Base-by-base conservation (phyloP, 2,797 vertebrate genomes). In the Crocodylus rhombifer region DNA sequence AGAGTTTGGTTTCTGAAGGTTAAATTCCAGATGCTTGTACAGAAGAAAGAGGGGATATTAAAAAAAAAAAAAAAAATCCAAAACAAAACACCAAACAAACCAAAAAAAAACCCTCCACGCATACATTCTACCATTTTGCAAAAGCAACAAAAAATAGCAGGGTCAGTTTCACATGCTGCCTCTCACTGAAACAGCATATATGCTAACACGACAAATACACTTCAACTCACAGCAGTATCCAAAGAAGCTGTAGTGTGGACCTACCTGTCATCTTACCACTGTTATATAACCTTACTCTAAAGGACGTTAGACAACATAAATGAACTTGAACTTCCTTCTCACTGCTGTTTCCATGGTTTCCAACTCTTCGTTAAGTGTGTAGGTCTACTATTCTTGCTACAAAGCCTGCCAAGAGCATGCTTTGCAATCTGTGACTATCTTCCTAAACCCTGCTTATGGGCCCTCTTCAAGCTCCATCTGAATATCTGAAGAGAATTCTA, bases 11-110 rank as follows among this genome's bases (percentile, higher is more conserved):
- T 71, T 42, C 12, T 36, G 33, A 15, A 8, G 4, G 51, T 82
- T 65, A 74, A 94, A 87, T 81, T 65, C 84, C 65, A 92, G 16
- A 78, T 3, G 1, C 57, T 94, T 82, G 21, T 64, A 91, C 64
- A 42, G 57, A 84, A 14, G 60, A 36, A 77, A 7, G 1, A 9
- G 91, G 69, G 89, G 6, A 30, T 20, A 30, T 33, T 67, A 17
- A 17, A 8, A 30, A 30, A 21, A 13, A 5, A n/a, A n/a, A n/a
- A 30, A 42, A 42, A 42, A 51, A 51, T 51, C 42, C 42, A 51
- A 51, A 51, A 42, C 42, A 42, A 42, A 42, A 11, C 42, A 51
- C 3, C 42, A 51, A 11, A 51, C 42, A 9, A 11, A 51, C 42
- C 25, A 80, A 77, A 92, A 75, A 85, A 67, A 4, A 2, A 51